A percentile compares a stretch with the other conserved stretches of the same genome.
phyloP scores from a whole-genome alignment of 2,888 invertebrate genomes.

The Ormyrus rosae region DNA sequence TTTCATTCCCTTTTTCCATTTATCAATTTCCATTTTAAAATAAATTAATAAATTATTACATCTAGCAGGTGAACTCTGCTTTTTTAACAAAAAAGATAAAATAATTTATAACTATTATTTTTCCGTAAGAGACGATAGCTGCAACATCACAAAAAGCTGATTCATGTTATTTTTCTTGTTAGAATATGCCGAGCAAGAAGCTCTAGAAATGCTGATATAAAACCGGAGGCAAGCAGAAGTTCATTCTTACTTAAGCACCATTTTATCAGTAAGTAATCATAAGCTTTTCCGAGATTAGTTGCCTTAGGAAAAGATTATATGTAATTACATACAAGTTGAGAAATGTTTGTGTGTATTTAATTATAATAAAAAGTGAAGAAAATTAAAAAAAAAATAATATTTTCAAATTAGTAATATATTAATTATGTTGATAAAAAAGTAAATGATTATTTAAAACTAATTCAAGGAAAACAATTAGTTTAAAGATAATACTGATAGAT shows the following conservation, averaged over 20 bases:
- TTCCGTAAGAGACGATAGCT: constrained; percentile 57
- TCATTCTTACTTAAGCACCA: constrained; percentile 60
- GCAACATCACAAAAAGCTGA: constrained; percentile 62
- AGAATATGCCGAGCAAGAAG: constrained; percentile 46
- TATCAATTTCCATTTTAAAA: no score
- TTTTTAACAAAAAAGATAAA: constrained; percentile 46
- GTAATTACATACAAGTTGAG: background rate
- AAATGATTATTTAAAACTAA: no score
- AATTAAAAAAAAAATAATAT: background rate
- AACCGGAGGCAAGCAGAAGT: constrained; percentile 59
- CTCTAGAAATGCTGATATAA: constrained; percentile 48
- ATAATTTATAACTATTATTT: constrained; percentile 54
- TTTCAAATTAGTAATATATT: no score
- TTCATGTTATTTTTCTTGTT: constrained; percentile 59
- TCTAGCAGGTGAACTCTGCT: constrained; percentile 31
- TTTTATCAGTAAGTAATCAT: constrained; percentile 58
- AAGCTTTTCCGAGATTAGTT: constrained; percentile 50
- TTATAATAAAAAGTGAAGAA: background rate
- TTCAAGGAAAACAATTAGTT: no score
- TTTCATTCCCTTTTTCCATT: background rate
- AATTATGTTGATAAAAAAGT: background rate
- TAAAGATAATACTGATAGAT: no score
- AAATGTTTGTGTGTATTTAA: background rate
- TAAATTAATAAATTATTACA: background rate
- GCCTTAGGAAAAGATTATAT: constrained; percentile 40